Evolutionary conservation across 2,797 vertebrate genomes (phyloP).

Genomic region (Myotis daubentonii): DNA sequence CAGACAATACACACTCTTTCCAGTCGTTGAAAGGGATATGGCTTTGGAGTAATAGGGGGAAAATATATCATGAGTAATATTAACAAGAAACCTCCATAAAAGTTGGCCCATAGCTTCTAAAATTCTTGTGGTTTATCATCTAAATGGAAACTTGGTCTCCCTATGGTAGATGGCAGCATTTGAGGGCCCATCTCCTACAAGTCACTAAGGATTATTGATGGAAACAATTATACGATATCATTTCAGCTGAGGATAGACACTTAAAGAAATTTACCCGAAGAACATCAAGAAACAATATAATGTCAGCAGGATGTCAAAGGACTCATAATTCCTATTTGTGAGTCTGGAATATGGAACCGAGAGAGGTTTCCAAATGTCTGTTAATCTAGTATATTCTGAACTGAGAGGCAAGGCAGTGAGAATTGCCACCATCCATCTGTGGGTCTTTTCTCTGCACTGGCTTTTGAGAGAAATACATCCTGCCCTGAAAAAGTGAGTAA

Average conservation of each 20-base stretch:
- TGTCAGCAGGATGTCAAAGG: slow-evolving; percentile 70
- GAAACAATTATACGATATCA: slow-evolving; percentile 68
- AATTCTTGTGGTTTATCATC: slow-evolving; percentile 74
- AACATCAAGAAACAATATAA: slow-evolving; percentile 77
- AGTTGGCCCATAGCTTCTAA: slow-evolving; percentile 39
- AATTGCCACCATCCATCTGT: neutral
- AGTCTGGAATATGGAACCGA: slow-evolving; percentile 77
- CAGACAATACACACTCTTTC: slow-evolving; percentile 79
- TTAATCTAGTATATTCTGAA: slow-evolving; percentile 77
- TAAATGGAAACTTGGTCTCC: slow-evolving; percentile 72
- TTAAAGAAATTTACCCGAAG: slow-evolving; percentile 70
- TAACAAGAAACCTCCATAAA: slow-evolving; percentile 66
- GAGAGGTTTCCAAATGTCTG: slow-evolving; percentile 66
- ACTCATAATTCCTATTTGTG: slow-evolving; percentile 72
- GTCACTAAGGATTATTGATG: slow-evolving; percentile 65
- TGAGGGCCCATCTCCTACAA: slow-evolving; percentile 30
- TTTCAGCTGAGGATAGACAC: slow-evolving; percentile 59
- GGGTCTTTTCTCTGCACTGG: slow-evolving; percentile 23
- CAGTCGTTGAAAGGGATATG: slow-evolving; percentile 73
- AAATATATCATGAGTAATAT: slow-evolving; percentile 78
- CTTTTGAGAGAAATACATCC: slow-evolving; percentile 55
- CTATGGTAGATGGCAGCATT: slow-evolving; percentile 16
- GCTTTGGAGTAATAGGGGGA: slow-evolving; percentile 72
- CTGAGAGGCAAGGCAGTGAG: neutral
- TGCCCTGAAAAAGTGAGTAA: slow-evolving; percentile 51